phyloP scores from a whole-genome alignment of 1,140 invertebrate species.

The Caerostris darwini region DNA sequence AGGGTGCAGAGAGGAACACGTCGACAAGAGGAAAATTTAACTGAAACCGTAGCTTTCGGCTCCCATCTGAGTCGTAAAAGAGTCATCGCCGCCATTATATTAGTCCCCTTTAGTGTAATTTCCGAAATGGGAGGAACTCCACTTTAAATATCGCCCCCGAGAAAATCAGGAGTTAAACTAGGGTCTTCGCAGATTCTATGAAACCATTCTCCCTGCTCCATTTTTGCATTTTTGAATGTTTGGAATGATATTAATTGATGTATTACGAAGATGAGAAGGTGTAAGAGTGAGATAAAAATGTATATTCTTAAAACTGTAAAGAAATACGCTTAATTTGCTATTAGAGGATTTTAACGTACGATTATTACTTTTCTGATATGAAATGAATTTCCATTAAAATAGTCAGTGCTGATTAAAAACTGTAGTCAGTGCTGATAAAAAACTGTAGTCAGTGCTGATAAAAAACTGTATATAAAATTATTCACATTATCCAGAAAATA shows the following conservation, averaged over 20 bases:
- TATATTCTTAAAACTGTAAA: not conserved
- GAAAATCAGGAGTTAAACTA: slow-evolving; percentile 60
- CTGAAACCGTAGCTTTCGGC: not conserved
- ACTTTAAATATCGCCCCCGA: slow-evolving; percentile 51
- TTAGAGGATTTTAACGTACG: not conserved
- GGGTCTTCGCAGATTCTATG: not conserved
- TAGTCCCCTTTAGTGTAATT: slow-evolving; percentile 50
- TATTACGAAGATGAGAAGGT: not conserved
- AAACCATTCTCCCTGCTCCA: not conserved
- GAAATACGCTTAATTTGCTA: not conserved
- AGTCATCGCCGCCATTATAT: slow-evolving; percentile 57
- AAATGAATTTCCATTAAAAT: not conserved
- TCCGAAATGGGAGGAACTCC: slow-evolving; percentile 49
- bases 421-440: too few relatives aligned
- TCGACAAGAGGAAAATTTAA: slow-evolving; percentile 52
- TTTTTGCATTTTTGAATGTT: slow-evolving; percentile 6
- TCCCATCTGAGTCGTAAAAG: slow-evolving; percentile 50
- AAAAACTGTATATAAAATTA: too few relatives aligned
- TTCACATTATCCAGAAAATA: too few relatives aligned
- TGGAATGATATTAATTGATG: not conserved
- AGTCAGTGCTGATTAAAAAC: too few relatives aligned
- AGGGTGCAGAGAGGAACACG: not conserved
- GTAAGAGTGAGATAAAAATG: not conserved
- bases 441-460: too few relatives aligned
- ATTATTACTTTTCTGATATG: not conserved